Evolutionary conservation across 2,113 vertebrate genomes (phyloP).

Genomic region (Phocoena phocoena): DNA sequence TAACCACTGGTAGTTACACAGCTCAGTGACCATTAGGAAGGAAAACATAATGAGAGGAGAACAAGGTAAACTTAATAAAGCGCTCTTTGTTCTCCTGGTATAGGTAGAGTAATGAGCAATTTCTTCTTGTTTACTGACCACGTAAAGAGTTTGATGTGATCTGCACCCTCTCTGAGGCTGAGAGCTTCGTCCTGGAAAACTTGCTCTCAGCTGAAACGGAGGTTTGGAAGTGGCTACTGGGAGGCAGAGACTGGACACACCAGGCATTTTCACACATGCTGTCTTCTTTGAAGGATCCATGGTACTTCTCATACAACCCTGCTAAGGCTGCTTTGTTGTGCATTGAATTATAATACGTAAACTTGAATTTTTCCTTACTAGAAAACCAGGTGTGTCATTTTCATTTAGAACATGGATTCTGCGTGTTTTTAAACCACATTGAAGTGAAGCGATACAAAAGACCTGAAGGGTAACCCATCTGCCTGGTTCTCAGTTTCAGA

Average conservation of each 20-base stretch:
- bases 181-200: slow-evolving; percentile 14
- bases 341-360: neutral
- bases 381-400: neutral
- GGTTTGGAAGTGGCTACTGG: neutral
- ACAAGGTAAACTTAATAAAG: slow-evolving; percentile 83
- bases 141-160: slow-evolving; percentile 71
- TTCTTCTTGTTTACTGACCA: slow-evolving; percentile 82
- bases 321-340: neutral
- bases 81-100: slow-evolving; percentile 78
- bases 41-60: slow-evolving; percentile 75
- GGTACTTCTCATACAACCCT: neutral
- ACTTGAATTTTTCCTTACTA: neutral
- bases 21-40: slow-evolving; percentile 68
- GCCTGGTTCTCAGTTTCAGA: neutral
- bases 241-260: neutral
- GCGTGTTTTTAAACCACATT: neutral
- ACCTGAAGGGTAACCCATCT: neutral
- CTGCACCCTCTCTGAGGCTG: neutral
- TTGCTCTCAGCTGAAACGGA: neutral
- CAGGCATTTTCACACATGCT: accelerated
- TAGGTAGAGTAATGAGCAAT: slow-evolving; percentile 74
- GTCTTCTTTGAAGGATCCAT: neutral
- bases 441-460: neutral
- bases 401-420: neutral
- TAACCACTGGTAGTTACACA: slow-evolving; percentile 72